These are phyloP conservation scores for Eublepharis macularius DNA, from an alignment of 2,113 vertebrate genomes.

Conservation along the genomic window DNA sequence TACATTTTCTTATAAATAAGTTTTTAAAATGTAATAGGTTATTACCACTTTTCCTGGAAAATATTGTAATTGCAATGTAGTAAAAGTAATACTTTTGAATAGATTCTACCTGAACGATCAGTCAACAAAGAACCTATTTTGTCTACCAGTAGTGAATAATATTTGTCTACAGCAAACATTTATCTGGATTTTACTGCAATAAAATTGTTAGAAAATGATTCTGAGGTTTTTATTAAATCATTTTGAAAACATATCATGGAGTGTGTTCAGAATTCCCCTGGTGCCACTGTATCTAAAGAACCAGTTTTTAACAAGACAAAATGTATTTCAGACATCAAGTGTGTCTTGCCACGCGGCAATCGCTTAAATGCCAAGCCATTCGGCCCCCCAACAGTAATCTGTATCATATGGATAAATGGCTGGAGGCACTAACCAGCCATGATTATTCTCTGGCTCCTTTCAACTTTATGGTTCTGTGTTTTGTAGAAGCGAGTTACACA, in stretches of 20 bases:
- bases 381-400: not conserved
- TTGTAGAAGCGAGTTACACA: too few species aligned
- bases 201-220: slow-evolving; percentile 16
- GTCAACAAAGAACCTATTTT: not conserved
- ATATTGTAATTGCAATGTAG: not conserved
- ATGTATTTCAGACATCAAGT: not conserved
- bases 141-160: not conserved
- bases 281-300: not conserved
- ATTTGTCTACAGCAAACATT: not conserved
- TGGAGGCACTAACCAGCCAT: not conserved
- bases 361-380: not conserved
- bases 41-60: not conserved
- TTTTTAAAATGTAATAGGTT: not conserved
- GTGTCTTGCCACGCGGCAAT: not conserved
- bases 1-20: not conserved
- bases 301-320: not conserved
- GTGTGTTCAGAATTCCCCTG: not conserved
- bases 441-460: not conserved
- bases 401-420: not conserved
- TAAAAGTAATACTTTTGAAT: not conserved
- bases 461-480: not conserved
- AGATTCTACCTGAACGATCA: not conserved
- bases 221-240: not conserved
- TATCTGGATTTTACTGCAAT: not conserved
- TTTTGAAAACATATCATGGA: not conserved